phyloP scores from a whole-genome alignment of 2,797 vertebrate species.

The Amazona ochrocephala region DNA sequence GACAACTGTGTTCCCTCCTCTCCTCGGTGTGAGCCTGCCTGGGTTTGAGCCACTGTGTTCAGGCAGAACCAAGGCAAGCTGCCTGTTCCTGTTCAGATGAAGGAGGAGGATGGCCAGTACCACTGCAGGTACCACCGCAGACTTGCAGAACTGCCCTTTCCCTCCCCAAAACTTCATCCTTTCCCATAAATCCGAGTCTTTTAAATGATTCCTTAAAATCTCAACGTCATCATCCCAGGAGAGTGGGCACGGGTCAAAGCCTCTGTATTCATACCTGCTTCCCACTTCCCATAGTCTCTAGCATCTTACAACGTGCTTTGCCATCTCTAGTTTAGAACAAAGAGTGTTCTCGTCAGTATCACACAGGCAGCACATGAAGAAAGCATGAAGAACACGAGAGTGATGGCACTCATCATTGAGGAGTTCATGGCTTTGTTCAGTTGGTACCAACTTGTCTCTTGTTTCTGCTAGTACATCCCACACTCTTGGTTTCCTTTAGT shows the following conservation, averaged over 20 bases:
- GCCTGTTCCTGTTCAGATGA: rapidly evolving
- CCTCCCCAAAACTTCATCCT: not conserved
- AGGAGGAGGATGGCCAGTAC: not conserved
- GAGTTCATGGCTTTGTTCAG: not conserved
- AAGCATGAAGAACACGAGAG: not conserved
- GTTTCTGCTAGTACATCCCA: not conserved
- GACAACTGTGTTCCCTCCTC: not conserved
- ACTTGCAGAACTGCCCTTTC: not conserved
- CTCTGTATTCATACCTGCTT: not conserved
- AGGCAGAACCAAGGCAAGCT: not conserved
- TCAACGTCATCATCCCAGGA: not conserved
- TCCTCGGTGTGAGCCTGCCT: not conserved
- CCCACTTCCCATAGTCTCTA: not conserved
- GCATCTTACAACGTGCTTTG: not conserved
- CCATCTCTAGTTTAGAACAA: not conserved
- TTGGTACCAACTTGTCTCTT: not conserved
- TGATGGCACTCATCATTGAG: not conserved
- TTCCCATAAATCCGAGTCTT: not conserved
- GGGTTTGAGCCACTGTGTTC: not conserved
- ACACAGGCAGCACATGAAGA: not conserved
- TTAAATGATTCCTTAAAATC: not conserved
- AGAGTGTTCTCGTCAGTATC: not conserved
- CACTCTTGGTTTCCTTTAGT: not conserved
- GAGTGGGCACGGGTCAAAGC: not conserved
- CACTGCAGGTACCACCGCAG: not conserved